phyloP scores from a whole-genome alignment of 2,888 invertebrate species.

The Hipparchia semele region DNA sequence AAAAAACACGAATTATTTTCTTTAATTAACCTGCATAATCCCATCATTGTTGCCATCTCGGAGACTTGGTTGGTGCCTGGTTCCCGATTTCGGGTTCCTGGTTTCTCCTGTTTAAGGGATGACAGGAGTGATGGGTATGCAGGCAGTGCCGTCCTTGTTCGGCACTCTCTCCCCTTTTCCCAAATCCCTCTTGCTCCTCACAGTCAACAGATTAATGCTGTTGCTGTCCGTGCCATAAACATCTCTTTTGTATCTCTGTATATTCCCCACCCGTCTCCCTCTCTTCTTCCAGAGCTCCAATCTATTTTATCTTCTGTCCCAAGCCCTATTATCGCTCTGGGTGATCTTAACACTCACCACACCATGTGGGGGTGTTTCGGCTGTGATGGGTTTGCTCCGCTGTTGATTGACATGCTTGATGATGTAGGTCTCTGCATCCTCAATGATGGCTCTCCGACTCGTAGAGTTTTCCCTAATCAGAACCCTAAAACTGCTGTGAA shows the following conservation, averaged over 20 bases:
- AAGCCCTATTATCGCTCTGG: too few species aligned
- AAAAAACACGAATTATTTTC: too few species aligned
- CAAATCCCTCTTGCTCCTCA: neutral
- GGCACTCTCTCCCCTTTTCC: neutral
- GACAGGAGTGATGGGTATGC: slow-evolving; percentile 1
- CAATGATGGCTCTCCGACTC: too few species aligned
- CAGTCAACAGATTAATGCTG: neutral
- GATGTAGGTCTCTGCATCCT: too few species aligned
- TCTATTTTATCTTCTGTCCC: neutral
- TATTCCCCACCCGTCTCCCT: neutral
- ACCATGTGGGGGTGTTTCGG: too few species aligned
- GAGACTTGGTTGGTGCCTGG: slow-evolving; percentile 2
- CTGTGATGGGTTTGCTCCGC: too few species aligned
- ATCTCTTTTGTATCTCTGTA: neutral
- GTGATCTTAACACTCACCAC: too few species aligned
- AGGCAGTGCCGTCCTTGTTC: neutral
- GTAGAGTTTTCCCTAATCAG: too few species aligned
- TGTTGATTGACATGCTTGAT: too few species aligned
- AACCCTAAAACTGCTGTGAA: too few species aligned
- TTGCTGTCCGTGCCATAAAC: neutral
- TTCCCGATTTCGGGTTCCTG: neutral
- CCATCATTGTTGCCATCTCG: neutral
- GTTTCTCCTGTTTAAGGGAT: slow-evolving; percentile 8
- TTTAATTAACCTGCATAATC: too few species aligned
- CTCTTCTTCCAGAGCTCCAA: neutral